phyloP scores from a whole-genome alignment of 2,113 vertebrate genomes.

The Apteryx mantelli region DNA sequence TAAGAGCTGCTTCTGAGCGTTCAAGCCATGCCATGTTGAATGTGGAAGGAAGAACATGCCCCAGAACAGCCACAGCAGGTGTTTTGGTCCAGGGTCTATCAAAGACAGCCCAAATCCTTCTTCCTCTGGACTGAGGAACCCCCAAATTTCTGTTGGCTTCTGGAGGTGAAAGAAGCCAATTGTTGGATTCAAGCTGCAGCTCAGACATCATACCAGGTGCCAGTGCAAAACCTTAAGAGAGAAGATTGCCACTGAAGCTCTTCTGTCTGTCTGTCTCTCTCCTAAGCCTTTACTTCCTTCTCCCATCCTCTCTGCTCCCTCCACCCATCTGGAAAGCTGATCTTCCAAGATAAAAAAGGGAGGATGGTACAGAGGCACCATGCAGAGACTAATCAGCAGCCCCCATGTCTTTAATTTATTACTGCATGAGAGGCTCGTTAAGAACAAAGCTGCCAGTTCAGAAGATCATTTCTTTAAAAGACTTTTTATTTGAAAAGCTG shows the following conservation, averaged over 20 bases:
- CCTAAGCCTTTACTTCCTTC: not conserved
- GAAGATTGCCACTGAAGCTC: not conserved
- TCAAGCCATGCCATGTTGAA: too few species aligned
- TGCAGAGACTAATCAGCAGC: conserved; percentile 31
- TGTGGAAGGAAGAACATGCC: too few species aligned
- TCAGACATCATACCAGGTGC: not conserved
- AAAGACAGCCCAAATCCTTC: not conserved
- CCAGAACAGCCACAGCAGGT: not conserved
- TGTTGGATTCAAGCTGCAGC: not conserved
- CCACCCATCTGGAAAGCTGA: not conserved
- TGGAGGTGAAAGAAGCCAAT: not conserved
- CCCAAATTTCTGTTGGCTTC: not conserved
- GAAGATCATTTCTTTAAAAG: conserved; percentile 47
- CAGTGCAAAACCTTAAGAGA: not conserved
- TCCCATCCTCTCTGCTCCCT: not conserved
- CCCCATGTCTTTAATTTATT: conserved; percentile 59
- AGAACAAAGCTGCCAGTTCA: conserved; percentile 69
- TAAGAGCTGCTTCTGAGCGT: too few species aligned
- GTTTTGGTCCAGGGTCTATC: not conserved
- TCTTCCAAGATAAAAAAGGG: not conserved
- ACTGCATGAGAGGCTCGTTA: conserved; percentile 49
- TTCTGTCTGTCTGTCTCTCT: not conserved
- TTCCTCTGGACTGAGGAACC: too few species aligned
- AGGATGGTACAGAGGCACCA: not conserved
- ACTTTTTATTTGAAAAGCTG: conserved; percentile 73